Conservation (phyloP, 2,888 invertebrate genomes). For the Drosophila koepferae region DNA sequence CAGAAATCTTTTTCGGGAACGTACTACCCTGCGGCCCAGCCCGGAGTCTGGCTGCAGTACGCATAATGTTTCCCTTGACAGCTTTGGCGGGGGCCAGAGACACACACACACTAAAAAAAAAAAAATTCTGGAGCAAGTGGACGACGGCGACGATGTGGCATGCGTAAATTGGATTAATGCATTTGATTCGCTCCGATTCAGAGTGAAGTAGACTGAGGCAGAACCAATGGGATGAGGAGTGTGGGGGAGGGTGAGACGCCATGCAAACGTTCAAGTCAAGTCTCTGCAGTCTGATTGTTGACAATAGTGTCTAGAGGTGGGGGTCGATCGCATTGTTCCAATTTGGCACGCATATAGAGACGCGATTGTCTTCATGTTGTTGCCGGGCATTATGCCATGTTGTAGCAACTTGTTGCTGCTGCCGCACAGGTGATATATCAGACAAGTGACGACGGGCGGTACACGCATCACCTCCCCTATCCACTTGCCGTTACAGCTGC, state of each 20-base stretch:
- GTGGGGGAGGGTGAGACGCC: conserved; percentile 51
- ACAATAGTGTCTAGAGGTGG: conserved; percentile 75
- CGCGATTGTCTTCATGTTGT: conserved; percentile 52
- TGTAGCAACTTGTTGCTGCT: conserved; percentile 60
- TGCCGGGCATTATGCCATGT: conserved; percentile 63
- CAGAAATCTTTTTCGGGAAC: conserved; percentile 67
- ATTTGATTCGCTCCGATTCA: conserved; percentile 71
- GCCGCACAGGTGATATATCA: conserved; percentile 77
- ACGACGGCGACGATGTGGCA: conserved; percentile 56
- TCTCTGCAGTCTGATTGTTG: conserved; percentile 52
- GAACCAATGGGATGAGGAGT: neutral
- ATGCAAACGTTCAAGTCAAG: conserved; percentile 30
- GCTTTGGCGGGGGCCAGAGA: conserved; percentile 64
- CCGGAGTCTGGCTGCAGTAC: conserved; percentile 21
- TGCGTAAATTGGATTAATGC: conserved; percentile 83
- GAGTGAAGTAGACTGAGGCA: conserved; percentile 1
- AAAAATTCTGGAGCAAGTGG: conserved; percentile 72
- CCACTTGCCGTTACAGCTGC: neutral
- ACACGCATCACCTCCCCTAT: conserved; percentile 14
- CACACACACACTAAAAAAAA: too few species aligned
- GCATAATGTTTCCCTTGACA: conserved; percentile 52
- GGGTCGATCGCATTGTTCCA: conserved; percentile 72
- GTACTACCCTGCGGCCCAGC: conserved; percentile 11
- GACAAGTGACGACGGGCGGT: conserved; percentile 81
- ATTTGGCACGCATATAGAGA: conserved; percentile 69